Conservation (phyloP, 2,113 vertebrate species). For the Baryphthengus martii region DNA sequence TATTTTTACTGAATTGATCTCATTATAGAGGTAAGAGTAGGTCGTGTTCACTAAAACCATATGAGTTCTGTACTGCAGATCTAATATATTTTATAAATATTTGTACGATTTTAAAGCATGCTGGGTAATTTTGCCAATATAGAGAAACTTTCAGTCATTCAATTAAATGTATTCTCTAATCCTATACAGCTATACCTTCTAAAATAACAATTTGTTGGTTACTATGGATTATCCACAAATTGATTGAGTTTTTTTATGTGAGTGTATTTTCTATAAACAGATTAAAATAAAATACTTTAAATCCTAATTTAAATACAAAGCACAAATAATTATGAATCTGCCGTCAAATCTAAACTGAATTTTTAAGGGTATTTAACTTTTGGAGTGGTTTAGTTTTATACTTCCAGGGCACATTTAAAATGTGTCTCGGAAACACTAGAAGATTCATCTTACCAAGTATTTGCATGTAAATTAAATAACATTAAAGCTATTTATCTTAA, state of each 20-base stretch:
- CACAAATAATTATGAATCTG: neutral
- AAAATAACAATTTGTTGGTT: neutral
- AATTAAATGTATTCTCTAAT: neutral
- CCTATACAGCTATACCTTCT: neutral
- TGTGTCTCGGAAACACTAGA: neutral
- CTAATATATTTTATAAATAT: neutral
- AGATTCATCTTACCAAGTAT: neutral
- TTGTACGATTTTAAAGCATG: neutral
- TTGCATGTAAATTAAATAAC: neutral
- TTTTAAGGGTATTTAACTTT: neutral
- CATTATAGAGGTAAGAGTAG: neutral
- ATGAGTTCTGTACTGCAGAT: neutral
- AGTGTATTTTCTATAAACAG: neutral
- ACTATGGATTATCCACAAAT: neutral
- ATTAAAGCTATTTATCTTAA: neutral
- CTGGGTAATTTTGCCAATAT: neutral
- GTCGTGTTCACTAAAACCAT: neutral
- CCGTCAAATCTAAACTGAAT: neutral
- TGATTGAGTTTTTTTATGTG: neutral
- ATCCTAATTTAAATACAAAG: neutral
- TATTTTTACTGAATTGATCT: neutral
- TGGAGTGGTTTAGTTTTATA: neutral
- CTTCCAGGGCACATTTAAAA: neutral
- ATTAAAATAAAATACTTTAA: neutral
- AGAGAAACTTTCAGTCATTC: neutral